Evolutionary conservation across 2,797 vertebrate species (phyloP), one percentile per base, ranked within the genome.

Genomic region (Acanthurus lineatus): DNA sequence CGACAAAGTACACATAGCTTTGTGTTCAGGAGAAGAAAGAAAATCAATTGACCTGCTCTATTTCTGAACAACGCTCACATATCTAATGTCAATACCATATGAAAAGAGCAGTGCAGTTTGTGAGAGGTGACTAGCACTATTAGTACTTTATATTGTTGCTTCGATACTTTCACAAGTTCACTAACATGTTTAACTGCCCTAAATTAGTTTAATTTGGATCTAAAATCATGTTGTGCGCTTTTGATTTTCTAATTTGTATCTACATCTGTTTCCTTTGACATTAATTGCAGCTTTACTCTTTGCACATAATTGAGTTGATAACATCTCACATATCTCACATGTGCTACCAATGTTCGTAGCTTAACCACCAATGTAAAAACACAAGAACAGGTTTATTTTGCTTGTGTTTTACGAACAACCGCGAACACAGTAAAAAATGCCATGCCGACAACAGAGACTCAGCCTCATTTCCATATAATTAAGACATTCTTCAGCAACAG

Each of bases 391-490:
- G 56, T 88, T 90, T 79, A 81, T 79, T 67, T 73, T 69, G 28
- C 48, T 63, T 56, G 45, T 59, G 56, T 83, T 91, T 86, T 86
- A 77, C 69, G 80, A 87, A 79, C 53, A 81, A 75, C 83, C 85
- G 67, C 86, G 86, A 84, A 76, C 83, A 72, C 40, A 47, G 58
- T 82, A 74, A 83, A 88, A 77, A 56, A 59, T 64, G 56, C 22
- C 58, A 47, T 38, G 2, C 72, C 51, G 53, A 79, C 75, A 88
- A 81, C 65, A 87, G 65, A 87, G 32, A 54, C 83, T 86, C 17
- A 45, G 70, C 51, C 80, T 83, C 60, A 91, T 94, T 90, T 90
- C 79, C 70, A 83, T 87, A 54, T 80, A 90, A 90, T 94, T 91
- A 93, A 86, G 78, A 81, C 89, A 92, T 91, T 92, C 87, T 88